Evolutionary conservation across 2,797 vertebrate genomes (phyloP), one percentile per base, ranked within the genome.

Genomic region (Microctenopoma lineatum): DNA sequence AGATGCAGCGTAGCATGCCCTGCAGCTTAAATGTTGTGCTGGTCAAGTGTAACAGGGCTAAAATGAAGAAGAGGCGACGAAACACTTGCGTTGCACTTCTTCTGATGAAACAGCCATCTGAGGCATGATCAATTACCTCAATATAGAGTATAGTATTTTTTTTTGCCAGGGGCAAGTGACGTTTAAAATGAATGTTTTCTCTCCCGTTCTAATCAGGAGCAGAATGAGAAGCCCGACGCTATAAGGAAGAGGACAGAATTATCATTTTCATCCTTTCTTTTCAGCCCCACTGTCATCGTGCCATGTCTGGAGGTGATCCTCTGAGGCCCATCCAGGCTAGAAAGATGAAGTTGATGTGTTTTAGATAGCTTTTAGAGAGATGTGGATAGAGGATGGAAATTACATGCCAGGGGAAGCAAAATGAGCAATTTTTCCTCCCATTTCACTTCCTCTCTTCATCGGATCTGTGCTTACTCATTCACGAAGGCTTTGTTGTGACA

Each of bases 401-500:
- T 87, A 85, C 83, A 73, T 90, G 86, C 84, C 78, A 85, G 65
- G 58, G 68, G 75, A 83, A 85, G 78, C 80, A 75, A 90, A 90
- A 90, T 84, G 81, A 85, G 81, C 86, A 65, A 80, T 86, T 87
- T 88, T 83, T 85, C 79, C 86, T 89, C 75, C 76, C 84, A 80
- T 86, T 88, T 83, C 78, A 56, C 79, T 65, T 75, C 69, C 54
- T 60, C 72, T 73, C 72, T 57, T 70, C 77, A 53, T 69, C 62
- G 7, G 65, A 85, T 87, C 71, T 61, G 79, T 84, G 84, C 76
- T 91, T 84, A 87, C 82, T 92, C 86, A 87, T 87, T 92, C 87
- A 87, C 91, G 87, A 85, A 85, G 80, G 80, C 84, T 88, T 84
- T 85, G 83, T 82, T 86, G 70, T 87, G 86, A 89, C 86, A 87